phyloP scores from a whole-genome alignment of 2,888 invertebrate genomes.

The Diarsia mendica region DNA sequence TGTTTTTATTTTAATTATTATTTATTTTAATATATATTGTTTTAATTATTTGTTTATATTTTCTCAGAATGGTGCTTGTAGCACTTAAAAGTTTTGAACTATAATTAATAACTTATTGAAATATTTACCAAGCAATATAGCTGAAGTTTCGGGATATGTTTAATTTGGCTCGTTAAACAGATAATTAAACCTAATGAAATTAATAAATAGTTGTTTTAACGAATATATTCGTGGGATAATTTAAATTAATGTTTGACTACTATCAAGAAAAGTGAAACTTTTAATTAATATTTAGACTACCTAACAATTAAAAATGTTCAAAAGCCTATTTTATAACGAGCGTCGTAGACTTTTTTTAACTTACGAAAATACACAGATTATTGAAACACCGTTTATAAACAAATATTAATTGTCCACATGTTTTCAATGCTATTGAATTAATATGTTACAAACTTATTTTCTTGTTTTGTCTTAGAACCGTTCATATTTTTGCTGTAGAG shows the following conservation, averaged over 20 bases:
- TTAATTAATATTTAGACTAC: neutral
- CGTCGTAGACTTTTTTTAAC: neutral
- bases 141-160: neutral
- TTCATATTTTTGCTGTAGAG: neutral
- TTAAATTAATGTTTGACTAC: neutral
- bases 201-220: neutral
- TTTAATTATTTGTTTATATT: too few species aligned
- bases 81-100: too few species aligned
- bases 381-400: neutral
- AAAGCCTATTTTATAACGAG: neutral
- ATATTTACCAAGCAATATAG: constrained; percentile 9
- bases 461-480: neutral
- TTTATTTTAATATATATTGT: too few species aligned
- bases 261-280: neutral
- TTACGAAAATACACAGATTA: too few species aligned
- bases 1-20: too few species aligned
- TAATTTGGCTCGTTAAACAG: neutral
- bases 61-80: too few species aligned
- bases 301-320: neutral
- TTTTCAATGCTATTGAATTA: neutral
- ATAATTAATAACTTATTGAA: neutral
- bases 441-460: neutral
- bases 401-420: neutral
- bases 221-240: neutral
- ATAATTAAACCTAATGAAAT: constrained; percentile 1